Evolutionary conservation across 2,113 vertebrate genomes (phyloP), one percentile per base, ranked within the genome.

Genomic region (Colistium nudipinnis): DNA sequence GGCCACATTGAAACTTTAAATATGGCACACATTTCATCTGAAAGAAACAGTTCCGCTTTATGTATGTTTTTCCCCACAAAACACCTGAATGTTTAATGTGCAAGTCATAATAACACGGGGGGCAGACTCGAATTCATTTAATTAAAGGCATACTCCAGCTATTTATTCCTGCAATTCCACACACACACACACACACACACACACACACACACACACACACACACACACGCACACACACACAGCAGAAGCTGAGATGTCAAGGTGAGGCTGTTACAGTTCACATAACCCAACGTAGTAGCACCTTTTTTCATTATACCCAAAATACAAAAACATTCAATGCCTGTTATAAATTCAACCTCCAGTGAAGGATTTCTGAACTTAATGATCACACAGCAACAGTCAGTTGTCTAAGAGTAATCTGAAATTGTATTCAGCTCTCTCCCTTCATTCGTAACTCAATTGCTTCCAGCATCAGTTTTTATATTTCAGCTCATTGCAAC

Each of bases 401-500:
- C 30, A 31, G 13, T 17, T 44, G 41, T 44, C 19, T 20, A 44
- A 44, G 6, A 44, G 7, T 44, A 38, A 38, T 38, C 7, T 10
- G 9, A 38, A 9, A 6, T 39, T 9, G 38, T 33, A 16, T 28
- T 13, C 22, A 65, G 7, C 11, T 25, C 22, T 28, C 22, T 30
- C 31, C 49, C 19, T 54, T 41, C 16, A 16, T 45, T 47, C 55
- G 35, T 47, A 30, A 16, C 47, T 17, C 7, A 49, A 52, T 4
- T 31, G 20, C 16, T 30, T 17, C 48, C 24, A n/a, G n/a, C n/a
- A 39, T 53, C 62, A 67, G 38, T 67, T 60, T 52, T 24, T 38
- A 74, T 59, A 20, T 22, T 48, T 47, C 43, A 45, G 20, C 3
- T 4, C 2, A 35, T 27, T 31, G n/a, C 27, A 56, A 52, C 31